A percentile compares a stretch with the other conserved stretches of the same genome.
These are phyloP conservation scores for Drymodes brunneopygia DNA, from an alignment of 2,113 vertebrate species.

Conservation along the genomic window DNA sequence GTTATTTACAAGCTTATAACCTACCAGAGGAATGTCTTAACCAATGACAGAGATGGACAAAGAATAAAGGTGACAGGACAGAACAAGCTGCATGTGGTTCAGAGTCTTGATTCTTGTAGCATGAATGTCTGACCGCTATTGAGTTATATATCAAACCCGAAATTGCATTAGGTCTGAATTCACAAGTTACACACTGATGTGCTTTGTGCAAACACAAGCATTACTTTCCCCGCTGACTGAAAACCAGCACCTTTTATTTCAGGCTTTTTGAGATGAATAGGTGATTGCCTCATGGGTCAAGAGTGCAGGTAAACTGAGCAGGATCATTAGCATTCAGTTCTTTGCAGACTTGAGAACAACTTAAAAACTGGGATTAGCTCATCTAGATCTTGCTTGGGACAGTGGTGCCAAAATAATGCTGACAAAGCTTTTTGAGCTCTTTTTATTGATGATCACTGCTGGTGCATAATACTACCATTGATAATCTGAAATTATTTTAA, in stretches of 20 bases:
- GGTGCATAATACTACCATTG: background rate
- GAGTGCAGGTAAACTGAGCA: background rate
- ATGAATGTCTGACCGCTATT: background rate
- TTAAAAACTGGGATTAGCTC: background rate
- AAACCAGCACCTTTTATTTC: background rate
- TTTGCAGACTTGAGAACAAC: background rate
- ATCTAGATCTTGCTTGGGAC: background rate
- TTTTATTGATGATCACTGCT: background rate
- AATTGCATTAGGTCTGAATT: background rate
- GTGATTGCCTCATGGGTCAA: background rate
- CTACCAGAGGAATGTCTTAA: background rate
- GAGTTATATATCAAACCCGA: background rate
- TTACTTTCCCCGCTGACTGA: background rate
- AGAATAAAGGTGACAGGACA: background rate
- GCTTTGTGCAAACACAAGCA: background rate
- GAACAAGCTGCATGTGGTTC: background rate
- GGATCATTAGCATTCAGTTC: background rate
- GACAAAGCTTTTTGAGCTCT: background rate
- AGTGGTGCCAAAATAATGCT: background rate
- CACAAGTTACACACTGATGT: background rate
- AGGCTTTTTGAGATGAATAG: background rate
- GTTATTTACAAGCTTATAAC: background rate
- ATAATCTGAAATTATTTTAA: background rate
- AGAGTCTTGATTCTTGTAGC: background rate
- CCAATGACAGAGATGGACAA: background rate